Conservation (phyloP, 92 coral and sea anemone species). For the Nematostella vectensis region DNA sequence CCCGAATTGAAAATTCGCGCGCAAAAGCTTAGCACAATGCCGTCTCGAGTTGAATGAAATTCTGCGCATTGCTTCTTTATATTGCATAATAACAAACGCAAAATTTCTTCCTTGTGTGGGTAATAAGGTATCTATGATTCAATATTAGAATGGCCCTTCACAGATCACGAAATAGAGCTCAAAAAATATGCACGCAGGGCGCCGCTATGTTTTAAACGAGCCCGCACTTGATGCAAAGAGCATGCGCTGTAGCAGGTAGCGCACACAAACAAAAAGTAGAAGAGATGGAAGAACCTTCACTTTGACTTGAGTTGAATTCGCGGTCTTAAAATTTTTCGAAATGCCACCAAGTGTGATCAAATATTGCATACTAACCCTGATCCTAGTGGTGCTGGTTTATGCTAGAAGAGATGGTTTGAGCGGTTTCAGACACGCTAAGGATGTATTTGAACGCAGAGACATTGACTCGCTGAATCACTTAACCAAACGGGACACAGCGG, state of each 20-base stretch:
- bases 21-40: too few species aligned
- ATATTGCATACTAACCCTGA: constrained; percentile 7
- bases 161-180: too few species aligned
- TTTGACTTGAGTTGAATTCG: not conserved
- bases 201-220: too few species aligned
- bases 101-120: too few species aligned
- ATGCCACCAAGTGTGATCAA: constrained; percentile 6
- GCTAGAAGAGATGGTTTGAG: constrained; percentile 4
- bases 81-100: too few species aligned
- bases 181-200: too few species aligned
- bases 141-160: too few species aligned
- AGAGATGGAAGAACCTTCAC: not conserved
- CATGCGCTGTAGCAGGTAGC: constrained; percentile 2
- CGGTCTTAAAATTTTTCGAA: not conserved
- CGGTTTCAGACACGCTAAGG: not conserved
- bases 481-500: too few species aligned
- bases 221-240: not conserved
- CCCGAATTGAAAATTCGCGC: too few species aligned
- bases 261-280: constrained; percentile 8
- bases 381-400: constrained; percentile 1
- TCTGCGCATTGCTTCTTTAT: too few species aligned
- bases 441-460: constrained; percentile 7
- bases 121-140: too few species aligned
- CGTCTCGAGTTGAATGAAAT: too few species aligned
- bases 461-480: not conserved